Evolutionary conservation across 1,140 invertebrate genomes (phyloP).

Genomic region (Drosophila elegans): DNA sequence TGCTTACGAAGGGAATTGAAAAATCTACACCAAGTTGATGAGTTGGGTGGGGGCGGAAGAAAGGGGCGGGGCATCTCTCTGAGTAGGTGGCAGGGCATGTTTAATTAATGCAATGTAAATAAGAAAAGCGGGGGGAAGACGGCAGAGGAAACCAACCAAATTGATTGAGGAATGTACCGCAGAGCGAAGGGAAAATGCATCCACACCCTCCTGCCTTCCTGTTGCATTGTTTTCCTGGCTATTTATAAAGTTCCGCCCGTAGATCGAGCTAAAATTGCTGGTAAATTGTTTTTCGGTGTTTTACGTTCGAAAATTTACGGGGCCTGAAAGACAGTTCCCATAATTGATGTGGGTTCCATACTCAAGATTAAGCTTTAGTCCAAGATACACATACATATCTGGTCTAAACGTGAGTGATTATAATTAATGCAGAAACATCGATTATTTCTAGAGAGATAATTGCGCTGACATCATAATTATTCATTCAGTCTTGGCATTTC

Average conservation of each 20-base stretch:
- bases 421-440: background rate
- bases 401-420: background rate
- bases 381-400: background rate
- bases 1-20: slow-evolving; percentile 44
- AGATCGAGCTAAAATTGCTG: slow-evolving; percentile 74
- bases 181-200: slow-evolving; percentile 29
- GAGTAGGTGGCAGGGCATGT: slow-evolving; percentile 74
- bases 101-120: slow-evolving; percentile 83
- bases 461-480: slow-evolving; percentile 20
- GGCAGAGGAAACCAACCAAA: slow-evolving; percentile 59
- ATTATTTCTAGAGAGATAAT: background rate
- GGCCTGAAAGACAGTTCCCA: slow-evolving; percentile 14
- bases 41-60: background rate
- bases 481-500: slow-evolving; percentile 21
- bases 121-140: slow-evolving; percentile 58
- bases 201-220: slow-evolving; percentile 42
- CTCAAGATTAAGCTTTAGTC: slow-evolving; percentile 1
- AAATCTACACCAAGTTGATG: slow-evolving; percentile 58
- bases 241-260: slow-evolving; percentile 68
- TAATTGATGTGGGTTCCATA: slow-evolving; percentile 29
- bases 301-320: slow-evolving; percentile 19
- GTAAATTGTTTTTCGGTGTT: slow-evolving; percentile 77
- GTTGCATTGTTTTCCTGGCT: slow-evolving; percentile 58
- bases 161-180: slow-evolving; percentile 78
- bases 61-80: slow-evolving; percentile 6